A percentile compares a stretch with the other conserved stretches of the same genome.
Evolutionary conservation across 2,888 invertebrate species (phyloP).

Genomic region (Athalia circularis): DNA sequence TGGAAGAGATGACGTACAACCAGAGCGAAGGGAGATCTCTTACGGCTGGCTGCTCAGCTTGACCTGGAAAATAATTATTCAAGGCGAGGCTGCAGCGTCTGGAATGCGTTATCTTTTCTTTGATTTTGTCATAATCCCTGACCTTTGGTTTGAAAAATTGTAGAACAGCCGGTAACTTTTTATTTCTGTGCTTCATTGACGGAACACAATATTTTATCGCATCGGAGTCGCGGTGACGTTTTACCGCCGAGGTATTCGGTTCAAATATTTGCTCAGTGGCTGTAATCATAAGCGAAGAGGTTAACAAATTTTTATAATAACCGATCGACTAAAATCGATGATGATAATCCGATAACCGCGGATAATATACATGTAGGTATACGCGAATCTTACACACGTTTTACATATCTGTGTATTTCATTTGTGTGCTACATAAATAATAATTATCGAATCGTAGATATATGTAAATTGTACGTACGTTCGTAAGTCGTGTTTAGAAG

Average conservation of each 20-base stretch:
- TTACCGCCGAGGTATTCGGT: too few species aligned
- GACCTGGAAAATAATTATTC: conserved; percentile 36
- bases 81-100: conserved; percentile 11
- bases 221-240: too few species aligned
- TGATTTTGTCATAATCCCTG: conserved; percentile 24
- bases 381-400: neutral
- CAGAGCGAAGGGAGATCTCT: conserved; percentile 29
- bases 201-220: too few species aligned
- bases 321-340: too few species aligned
- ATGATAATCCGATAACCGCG: too few species aligned
- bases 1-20: neutral
- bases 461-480: neutral
- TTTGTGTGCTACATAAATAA: too few species aligned
- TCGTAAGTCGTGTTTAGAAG: conserved; percentile 38
- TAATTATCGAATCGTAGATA: neutral
- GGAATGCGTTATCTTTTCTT: conserved; percentile 33
- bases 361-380: too few species aligned
- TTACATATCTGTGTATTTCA: neutral
- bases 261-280: too few species aligned
- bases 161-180: too few species aligned
- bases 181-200: too few species aligned
- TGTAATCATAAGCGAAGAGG: too few species aligned
- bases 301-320: too few species aligned
- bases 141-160: neutral
- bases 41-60: conserved; percentile 11